Percentiles rank a stretch among this genome's conserved stretches.
These are phyloP conservation scores for Drosophila navojoa DNA, from an alignment of 1,140 invertebrate genomes.

Conservation along the genomic window DNA sequence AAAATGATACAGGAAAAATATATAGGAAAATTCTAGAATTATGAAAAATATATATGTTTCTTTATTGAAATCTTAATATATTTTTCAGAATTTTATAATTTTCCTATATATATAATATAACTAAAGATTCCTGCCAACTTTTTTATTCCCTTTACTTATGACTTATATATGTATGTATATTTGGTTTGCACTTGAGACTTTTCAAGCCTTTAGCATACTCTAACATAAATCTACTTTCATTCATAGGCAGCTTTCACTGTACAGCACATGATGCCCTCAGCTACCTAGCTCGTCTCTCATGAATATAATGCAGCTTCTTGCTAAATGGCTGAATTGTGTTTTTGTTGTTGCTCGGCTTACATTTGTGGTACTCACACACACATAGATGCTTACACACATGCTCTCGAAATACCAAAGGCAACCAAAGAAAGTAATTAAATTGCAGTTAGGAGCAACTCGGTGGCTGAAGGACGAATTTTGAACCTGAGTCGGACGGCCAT, in stretches of 20 bases:
- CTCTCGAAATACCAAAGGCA: constrained; percentile 10
- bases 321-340: constrained; percentile 34
- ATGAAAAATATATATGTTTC: no score
- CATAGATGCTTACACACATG: neutral
- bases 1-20: no score
- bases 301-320: constrained; percentile 21
- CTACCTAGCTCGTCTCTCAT: neutral
- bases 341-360: constrained; percentile 22
- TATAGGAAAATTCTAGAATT: no score
- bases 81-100: no score
- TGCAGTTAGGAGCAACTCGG: constrained; percentile 38
- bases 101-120: no score
- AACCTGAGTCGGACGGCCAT: constrained; percentile 40
- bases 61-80: no score
- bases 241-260: constrained; percentile 14
- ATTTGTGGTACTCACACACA: constrained; percentile 31
- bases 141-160: no score
- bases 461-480: constrained; percentile 71
- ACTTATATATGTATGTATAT: no score
- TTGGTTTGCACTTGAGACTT: no score
- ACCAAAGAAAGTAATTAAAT: constrained; percentile 72
- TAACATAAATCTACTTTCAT: no score
- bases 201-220: no score
- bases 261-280: neutral
- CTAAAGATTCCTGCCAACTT: no score